Percentiles rank a stretch among this genome's conserved stretches.
phyloP scores from a whole-genome alignment of 2,797 vertebrate genomes.

The Iguana delicatissima region DNA sequence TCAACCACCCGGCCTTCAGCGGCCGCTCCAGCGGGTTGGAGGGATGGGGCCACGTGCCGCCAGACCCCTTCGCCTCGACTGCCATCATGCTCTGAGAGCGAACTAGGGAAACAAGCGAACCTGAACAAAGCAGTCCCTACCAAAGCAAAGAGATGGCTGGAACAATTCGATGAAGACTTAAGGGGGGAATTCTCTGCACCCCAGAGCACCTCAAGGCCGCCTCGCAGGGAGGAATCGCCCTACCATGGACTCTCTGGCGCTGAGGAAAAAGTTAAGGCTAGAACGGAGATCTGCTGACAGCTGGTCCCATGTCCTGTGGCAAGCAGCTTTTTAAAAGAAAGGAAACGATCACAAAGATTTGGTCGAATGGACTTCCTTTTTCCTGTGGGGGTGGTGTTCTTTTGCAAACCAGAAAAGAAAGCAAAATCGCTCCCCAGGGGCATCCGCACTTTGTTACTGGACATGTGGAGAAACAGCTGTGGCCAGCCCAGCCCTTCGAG shows the following conservation, averaged over 20 bases:
- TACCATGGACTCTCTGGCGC: fast-evolving
- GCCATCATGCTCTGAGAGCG: constrained; percentile 92
- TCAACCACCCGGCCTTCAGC: constrained; percentile 93
- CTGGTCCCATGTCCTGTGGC: constrained; percentile 54
- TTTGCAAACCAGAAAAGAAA: constrained; percentile 67
- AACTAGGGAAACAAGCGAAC: constrained; percentile 77
- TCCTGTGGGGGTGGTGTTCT: constrained; percentile 79
- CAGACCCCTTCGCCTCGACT: constrained; percentile 76
- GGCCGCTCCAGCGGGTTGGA: constrained; percentile 86
- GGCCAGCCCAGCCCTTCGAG: too few species aligned
- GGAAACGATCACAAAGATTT: constrained; percentile 80
- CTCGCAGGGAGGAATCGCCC: too few species aligned
- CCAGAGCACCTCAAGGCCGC: neutral
- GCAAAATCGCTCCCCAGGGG: constrained; percentile 23
- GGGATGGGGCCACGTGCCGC: constrained; percentile 54
- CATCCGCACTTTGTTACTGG: too few species aligned
- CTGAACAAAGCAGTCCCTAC: neutral
- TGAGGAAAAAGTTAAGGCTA: neutral
- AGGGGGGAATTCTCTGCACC: neutral
- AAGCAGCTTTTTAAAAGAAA: constrained; percentile 66
- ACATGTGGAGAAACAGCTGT: too few species aligned
- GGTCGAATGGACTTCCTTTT: constrained; percentile 81
- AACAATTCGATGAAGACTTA: neutral
- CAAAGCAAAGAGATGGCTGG: too few species aligned
- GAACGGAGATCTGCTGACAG: neutral